Evolutionary conservation across 2,797 vertebrate genomes (phyloP).

Genomic region (Betta splendens): DNA sequence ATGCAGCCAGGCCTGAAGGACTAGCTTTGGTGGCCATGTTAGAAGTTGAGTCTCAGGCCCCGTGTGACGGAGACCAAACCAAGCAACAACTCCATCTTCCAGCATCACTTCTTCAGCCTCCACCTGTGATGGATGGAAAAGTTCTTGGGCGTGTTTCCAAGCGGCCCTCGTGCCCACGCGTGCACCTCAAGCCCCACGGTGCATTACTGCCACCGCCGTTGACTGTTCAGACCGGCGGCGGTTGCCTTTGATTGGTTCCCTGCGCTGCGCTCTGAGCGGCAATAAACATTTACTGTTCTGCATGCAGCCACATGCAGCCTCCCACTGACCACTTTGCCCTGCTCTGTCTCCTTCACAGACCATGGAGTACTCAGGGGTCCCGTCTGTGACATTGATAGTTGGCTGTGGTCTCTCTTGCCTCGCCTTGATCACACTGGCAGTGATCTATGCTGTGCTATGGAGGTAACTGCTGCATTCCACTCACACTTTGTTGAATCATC

Average conservation of each 20-base stretch:
- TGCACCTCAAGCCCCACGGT: slow-evolving; percentile 49
- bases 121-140: slow-evolving; percentile 28
- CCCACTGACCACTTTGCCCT: slow-evolving; percentile 67
- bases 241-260: slow-evolving; percentile 62
- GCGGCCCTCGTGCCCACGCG: slow-evolving; percentile 54
- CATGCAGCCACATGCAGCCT: slow-evolving; percentile 55
- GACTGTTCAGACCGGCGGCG: slow-evolving; percentile 41
- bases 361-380: slow-evolving; percentile 98
- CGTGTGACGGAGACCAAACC: neutral
- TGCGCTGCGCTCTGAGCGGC: slow-evolving; percentile 37
- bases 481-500: slow-evolving; percentile 3
- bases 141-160: slow-evolving; percentile 30
- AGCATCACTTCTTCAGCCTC: neutral
- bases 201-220: slow-evolving; percentile 51
- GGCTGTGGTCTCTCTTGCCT: slow-evolving; percentile 99
- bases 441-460: slow-evolving; percentile 96
- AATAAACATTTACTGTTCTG: slow-evolving; percentile 69
- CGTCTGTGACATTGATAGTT: slow-evolving; percentile 98
- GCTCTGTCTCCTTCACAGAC: slow-evolving; percentile 83
- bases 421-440: slow-evolving; percentile 94
- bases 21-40: neutral
- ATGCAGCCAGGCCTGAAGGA: slow-evolving; percentile 31
- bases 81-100: neutral
- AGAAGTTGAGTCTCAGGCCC: slow-evolving; percentile 9
- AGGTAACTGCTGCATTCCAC: slow-evolving; percentile 83